phyloP scores from a whole-genome alignment of 1,140 invertebrate genomes.

The Drosophila willistoni region DNA sequence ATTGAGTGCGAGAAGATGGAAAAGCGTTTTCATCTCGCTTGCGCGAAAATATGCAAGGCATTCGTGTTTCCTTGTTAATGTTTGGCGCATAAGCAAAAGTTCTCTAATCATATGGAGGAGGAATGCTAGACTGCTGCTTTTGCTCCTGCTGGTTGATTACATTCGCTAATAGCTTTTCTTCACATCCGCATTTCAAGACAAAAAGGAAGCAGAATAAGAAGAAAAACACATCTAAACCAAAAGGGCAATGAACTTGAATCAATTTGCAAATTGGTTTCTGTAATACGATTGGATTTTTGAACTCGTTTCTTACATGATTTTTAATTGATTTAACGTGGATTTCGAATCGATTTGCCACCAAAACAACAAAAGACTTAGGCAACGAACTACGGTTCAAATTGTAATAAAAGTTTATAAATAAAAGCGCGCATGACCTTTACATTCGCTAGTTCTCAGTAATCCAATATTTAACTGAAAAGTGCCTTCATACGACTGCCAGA shows the following conservation, averaged over 20 bases:
- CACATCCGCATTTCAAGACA: slow-evolving; percentile 2
- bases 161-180: slow-evolving; percentile 17
- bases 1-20: slow-evolving; percentile 52
- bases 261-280: slow-evolving; percentile 1
- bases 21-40: slow-evolving; percentile 28
- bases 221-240: not conserved
- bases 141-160: slow-evolving; percentile 15
- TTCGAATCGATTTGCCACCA: slow-evolving; percentile 9
- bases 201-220: not conserved
- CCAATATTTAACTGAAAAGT: too few species aligned
- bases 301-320: not conserved
- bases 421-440: not conserved
- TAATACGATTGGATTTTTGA: not conserved
- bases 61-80: slow-evolving; percentile 40
- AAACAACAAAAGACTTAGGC: slow-evolving; percentile 62
- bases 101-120: slow-evolving; percentile 9
- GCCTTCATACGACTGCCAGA: too few species aligned
- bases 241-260: not conserved
- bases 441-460: too few species aligned
- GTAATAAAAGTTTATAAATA: not conserved
- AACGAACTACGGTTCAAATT: slow-evolving; percentile 39
- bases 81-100: slow-evolving; percentile 56
- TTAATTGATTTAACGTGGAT: not conserved
- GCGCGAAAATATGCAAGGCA: slow-evolving; percentile 6
- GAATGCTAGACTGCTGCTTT: slow-evolving; percentile 3